These are phyloP conservation scores for Zonitis immaculata DNA, from an alignment of 2,888 invertebrate genomes.

Conservation along the genomic window DNA sequence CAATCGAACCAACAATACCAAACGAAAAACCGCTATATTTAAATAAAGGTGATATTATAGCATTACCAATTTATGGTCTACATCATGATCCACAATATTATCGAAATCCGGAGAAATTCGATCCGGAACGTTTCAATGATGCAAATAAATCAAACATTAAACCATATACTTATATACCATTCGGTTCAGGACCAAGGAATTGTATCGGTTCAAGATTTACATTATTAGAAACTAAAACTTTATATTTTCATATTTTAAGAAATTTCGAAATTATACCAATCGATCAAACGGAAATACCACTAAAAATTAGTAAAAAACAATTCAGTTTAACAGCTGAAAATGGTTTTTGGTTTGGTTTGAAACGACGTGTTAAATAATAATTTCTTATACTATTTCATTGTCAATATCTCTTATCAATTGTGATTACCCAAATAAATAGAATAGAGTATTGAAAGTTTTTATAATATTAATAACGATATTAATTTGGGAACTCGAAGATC, in stretches of 20 bases:
- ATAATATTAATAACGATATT: too few relatives aligned
- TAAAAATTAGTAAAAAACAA: constrained; percentile 13
- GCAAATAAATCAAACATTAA: constrained; percentile 53
- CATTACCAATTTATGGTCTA: constrained; percentile 34
- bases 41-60: constrained; percentile 33
- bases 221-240: too few relatives aligned
- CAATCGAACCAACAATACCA: constrained; percentile 24
- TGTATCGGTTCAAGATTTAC: too few relatives aligned
- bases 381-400: too few relatives aligned
- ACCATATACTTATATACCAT: constrained; percentile 44
- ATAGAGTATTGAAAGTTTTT: too few relatives aligned
- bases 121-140: constrained; percentile 32
- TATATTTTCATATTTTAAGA: too few relatives aligned
- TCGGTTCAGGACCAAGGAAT: constrained; percentile 55
- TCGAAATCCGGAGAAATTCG: too few relatives aligned
- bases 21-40: constrained; percentile 24
- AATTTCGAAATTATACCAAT: constrained; percentile 35
- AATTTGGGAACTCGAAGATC: too few relatives aligned
- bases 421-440: too few relatives aligned
- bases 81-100: constrained; percentile 35
- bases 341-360: constrained; percentile 38
- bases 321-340: too few relatives aligned
- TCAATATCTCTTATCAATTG: too few relatives aligned
- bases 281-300: constrained; percentile 26
- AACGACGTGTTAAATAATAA: constrained; percentile 24